phyloP scores from a whole-genome alignment of 2,113 vertebrate species.

The Balaeniceps rex region DNA sequence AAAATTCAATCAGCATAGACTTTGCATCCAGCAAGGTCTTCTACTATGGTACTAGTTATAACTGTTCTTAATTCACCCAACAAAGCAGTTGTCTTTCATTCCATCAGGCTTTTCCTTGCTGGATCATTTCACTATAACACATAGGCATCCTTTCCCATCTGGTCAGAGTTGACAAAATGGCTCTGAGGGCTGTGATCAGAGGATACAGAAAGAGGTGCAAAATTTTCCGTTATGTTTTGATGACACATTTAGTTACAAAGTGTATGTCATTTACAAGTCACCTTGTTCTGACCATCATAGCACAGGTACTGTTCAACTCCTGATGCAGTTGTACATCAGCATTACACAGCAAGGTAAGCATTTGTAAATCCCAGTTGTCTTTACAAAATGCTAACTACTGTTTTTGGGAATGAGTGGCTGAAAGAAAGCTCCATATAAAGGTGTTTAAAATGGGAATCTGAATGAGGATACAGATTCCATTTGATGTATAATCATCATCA shows the following conservation, averaged over 20 bases:
- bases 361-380: background rate
- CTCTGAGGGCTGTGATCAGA: background rate
- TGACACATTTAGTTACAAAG: background rate
- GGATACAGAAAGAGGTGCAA: background rate
- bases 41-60: background rate
- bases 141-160: background rate
- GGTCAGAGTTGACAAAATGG: background rate
- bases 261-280: background rate
- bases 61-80: background rate
- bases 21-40: background rate
- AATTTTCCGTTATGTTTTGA: background rate
- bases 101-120: background rate
- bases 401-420: background rate
- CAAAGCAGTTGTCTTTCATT: background rate
- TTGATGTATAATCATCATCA: background rate
- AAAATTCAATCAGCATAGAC: background rate
- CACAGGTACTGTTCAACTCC: background rate
- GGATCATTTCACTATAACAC: background rate
- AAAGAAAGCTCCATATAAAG: background rate
- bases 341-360: background rate
- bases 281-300: background rate
- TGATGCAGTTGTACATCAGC: background rate
- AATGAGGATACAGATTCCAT: background rate
- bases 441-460: background rate
- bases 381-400: background rate